A percentile compares a stretch with the other conserved stretches of the same genome.
Evolutionary conservation across 2,797 vertebrate genomes (phyloP).

Genomic region (Alcedo quadribrachys): DNA sequence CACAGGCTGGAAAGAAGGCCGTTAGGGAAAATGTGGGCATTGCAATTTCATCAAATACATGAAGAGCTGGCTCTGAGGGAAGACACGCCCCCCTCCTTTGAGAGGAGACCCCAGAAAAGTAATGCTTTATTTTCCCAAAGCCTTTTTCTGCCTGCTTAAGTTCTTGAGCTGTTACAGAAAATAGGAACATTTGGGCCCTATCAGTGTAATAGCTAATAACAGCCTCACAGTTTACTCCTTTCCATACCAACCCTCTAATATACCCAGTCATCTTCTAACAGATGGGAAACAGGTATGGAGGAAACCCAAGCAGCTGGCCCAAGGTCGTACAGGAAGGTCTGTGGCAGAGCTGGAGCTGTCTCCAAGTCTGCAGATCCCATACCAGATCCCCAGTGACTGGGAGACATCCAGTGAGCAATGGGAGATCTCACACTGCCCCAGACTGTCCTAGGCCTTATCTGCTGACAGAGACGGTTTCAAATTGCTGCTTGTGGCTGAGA

Average conservation of each 20-base stretch:
- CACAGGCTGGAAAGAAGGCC: neutral
- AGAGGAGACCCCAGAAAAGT: neutral
- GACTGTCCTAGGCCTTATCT: neutral
- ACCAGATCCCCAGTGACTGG: neutral
- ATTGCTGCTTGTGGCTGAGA: neutral
- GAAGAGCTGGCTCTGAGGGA: neutral
- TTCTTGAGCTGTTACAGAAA: conserved; percentile 32
- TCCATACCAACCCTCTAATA: conserved; percentile 6
- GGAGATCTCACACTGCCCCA: neutral
- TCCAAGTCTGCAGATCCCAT: neutral
- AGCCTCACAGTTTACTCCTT: conserved; percentile 22
- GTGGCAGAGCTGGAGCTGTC: neutral
- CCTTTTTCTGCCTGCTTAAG: conserved; percentile 23
- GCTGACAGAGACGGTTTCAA: neutral
- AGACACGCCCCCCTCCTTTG: neutral
- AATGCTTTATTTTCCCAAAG: neutral
- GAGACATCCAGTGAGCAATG: fast-evolving
- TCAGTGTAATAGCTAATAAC: conserved; percentile 24
- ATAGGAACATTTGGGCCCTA: conserved; percentile 43
- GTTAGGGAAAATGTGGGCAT: conserved; percentile 20
- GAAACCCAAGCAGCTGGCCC: conserved; percentile 33
- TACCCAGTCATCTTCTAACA: conserved; percentile 27
- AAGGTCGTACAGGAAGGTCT: neutral
- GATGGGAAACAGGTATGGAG: conserved; percentile 43
- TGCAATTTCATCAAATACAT: neutral